Evolutionary conservation across 2,888 invertebrate species (phyloP), one percentile per base, ranked within the genome.

Genomic region (Achlya flavicornis): DNA sequence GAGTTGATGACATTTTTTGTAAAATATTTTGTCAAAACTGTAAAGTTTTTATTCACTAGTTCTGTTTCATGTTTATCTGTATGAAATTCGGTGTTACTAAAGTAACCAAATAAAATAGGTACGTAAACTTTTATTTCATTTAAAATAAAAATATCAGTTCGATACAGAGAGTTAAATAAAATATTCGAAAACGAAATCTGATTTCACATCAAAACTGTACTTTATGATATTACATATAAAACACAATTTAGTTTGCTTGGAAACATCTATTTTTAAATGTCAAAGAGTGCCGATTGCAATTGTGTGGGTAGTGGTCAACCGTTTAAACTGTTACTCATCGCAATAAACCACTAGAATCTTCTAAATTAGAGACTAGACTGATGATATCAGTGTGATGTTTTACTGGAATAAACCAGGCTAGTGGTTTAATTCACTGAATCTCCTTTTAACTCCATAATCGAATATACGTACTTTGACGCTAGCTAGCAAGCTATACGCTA

Each of bases 241-340:
- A 67, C 62, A 57, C 61, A 65, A 33, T 67, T 64, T 71, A 43
- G 63, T 66, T 66, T 64, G 64, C 67, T 58, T 58, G 66, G 63
- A 73, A 59, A 61, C 61, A 63, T 62, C 68, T 79, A 76, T 78
- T 78, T 81, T 83, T 77, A 80, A 82, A 82, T 83, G 84, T 86
- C 83, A 86, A 86, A 85, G 76, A 80, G 79, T 83, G 75, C 80
- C 81, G 84, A 87, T 85, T 88, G 84, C 87, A 80, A 78, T 81
- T 71, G 84, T 82, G 92, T 92, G 89, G 92, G 91, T 71, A 78
- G 85, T 65, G 79, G 78, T 78, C 79, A 81, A 81, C 80, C 81
- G 84, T 87, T 86, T 86, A 87, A 83, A 84, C 77, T 83, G 85
- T 91, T 89, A 89, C 84, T 91, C 90, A 89, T 83, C 79, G 87